Percentiles rank a stretch among this genome's conserved stretches.
Evolutionary conservation across 2,113 vertebrate genomes (phyloP).

Genomic region (Enhydra lutris): DNA sequence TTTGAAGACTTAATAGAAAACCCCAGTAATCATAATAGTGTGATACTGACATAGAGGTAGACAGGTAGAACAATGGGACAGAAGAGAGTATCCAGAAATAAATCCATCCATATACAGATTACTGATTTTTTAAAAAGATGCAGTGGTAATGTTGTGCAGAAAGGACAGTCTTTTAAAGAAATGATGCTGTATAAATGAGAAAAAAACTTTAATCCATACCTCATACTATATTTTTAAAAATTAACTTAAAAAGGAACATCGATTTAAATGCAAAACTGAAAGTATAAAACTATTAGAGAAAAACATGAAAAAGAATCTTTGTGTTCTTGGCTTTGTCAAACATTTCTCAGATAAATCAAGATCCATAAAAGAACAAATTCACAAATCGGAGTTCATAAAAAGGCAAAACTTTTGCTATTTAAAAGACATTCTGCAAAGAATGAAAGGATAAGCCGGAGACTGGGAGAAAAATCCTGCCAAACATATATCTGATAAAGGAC

Average conservation of each 20-base stretch:
- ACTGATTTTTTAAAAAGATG: not conserved
- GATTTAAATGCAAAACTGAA: not conserved
- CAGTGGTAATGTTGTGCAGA: not conserved
- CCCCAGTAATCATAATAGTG: not conserved
- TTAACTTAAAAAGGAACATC: not conserved
- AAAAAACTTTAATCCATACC: not conserved
- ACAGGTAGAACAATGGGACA: not conserved
- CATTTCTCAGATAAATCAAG: not conserved
- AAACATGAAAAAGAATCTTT: not conserved
- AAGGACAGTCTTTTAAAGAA: not conserved
- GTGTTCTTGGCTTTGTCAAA: not conserved
- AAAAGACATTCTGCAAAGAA: not conserved
- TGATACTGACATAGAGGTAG: not conserved
- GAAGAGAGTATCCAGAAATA: not conserved
- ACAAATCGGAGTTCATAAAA: not conserved
- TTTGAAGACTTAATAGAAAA: not conserved
- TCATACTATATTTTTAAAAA: not conserved
- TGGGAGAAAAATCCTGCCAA: not conserved
- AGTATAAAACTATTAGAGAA: not conserved
- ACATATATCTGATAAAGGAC: not conserved
- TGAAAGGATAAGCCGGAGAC: not conserved
- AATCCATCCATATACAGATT: not conserved
- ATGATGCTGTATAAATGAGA: not conserved
- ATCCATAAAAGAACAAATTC: not conserved
- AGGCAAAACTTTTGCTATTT: not conserved